Base-by-base conservation (phyloP, 2,888 invertebrate species). In the Dicyrtoma fusca region DNA sequence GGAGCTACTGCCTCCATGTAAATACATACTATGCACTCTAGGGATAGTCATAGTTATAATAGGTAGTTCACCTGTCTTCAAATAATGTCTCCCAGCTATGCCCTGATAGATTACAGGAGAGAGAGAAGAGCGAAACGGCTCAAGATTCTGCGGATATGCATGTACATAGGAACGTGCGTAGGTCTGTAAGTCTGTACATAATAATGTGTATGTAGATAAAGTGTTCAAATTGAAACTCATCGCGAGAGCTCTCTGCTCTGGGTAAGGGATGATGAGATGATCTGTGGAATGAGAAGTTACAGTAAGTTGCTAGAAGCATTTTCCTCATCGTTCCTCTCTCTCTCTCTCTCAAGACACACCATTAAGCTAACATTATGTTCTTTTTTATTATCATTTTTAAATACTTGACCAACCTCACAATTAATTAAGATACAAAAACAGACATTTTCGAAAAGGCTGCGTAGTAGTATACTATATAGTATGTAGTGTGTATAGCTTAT, bases 401-500 rank as follows among this genome's bases (percentile, higher is more conserved):
- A 45, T 26, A 69, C 69, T 61, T 69, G 61, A 69, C 51, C 69
- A 47, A 51, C 69, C 69, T 69, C 61, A 47, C 61, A 69, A 69
- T 69, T 69, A 69, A 69, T 69, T 69, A 69, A 69, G 69, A 59
- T 69, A 61, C 34, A 45, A 61, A 42, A 68, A 59, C 45, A n/a
- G 25, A 57, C 45, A 68, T 68, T 17, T 19, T 55, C 34, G 4
- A 34, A 34, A 8, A 34, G 34, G 34, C n/a, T 49, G 49, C 11
- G 49, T 49, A 6, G 49, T 49, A 49, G 49, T 49, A 6, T 34
- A 34, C 34, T 34, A 34, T 3, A 3, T 34, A 34, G 34, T 34
- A 34, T 34, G 34, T 34, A 34, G 3, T 8, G 4, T 34, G n/a
- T n/a, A n/a, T n/a, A n/a, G n/a, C n/a, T n/a, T n/a, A n/a, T n/a